Evolutionary conservation across 2,797 vertebrate genomes (phyloP).

Genomic region (Atherinosoma microstoma): DNA sequence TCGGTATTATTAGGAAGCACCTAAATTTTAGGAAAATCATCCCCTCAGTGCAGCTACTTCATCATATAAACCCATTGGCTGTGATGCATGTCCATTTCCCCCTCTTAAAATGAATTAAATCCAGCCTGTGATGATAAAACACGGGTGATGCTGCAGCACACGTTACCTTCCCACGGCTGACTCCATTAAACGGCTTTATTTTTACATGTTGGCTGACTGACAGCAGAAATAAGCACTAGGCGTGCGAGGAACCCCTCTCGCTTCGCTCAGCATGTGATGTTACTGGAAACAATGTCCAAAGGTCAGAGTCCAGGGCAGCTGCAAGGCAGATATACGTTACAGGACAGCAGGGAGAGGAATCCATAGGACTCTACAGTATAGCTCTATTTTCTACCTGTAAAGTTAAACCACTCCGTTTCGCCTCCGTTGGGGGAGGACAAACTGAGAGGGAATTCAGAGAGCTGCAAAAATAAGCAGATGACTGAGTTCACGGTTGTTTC

Average conservation of each 20-base stretch:
- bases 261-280: constrained; percentile 45
- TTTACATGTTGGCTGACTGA: constrained; percentile 18
- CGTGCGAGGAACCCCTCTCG: constrained; percentile 13
- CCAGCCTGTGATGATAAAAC: too few relatives aligned
- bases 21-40: too few relatives aligned
- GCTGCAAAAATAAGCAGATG: background rate
- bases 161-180: background rate
- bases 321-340: constrained; percentile 38
- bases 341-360: constrained; percentile 17
- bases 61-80: too few relatives aligned
- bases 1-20: too few relatives aligned
- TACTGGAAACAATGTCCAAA: constrained; percentile 60
- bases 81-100: too few relatives aligned
- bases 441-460: too few relatives aligned
- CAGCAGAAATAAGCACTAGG: constrained; percentile 12
- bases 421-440: too few relatives aligned
- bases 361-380: background rate
- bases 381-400: too few relatives aligned
- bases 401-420: background rate
- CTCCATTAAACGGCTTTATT: constrained; percentile 16
- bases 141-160: background rate
- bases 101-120: too few relatives aligned
- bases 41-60: too few relatives aligned
- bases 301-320: constrained; percentile 55
- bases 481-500: background rate